These are phyloP conservation scores for Tylochromis polylepis DNA, from an alignment of 2,113 vertebrate species.

Conservation along the genomic window DNA sequence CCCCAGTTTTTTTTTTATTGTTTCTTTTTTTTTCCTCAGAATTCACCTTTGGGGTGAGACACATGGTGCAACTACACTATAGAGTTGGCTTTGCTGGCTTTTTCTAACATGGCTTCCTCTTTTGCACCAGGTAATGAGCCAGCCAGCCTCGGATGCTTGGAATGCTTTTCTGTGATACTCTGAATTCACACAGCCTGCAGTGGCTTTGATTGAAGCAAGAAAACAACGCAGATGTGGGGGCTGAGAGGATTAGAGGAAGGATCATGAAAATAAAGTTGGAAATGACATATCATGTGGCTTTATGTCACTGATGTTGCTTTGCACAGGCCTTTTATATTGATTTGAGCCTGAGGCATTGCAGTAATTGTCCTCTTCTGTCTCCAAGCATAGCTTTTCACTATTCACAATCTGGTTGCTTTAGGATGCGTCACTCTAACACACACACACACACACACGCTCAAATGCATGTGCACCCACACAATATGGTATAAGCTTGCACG, in stretches of 20 bases:
- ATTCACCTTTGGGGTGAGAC: slow-evolving; percentile 14
- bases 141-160: slow-evolving; percentile 1
- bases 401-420: slow-evolving; percentile 10
- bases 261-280: slow-evolving; percentile 38
- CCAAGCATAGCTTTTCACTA: slow-evolving; percentile 20
- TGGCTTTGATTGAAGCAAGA: slow-evolving; percentile 18
- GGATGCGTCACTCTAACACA: not conserved
- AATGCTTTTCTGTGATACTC: not conserved
- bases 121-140: slow-evolving; percentile 40
- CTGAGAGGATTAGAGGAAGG: slow-evolving; percentile 40
- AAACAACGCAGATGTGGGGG: slow-evolving; percentile 23
- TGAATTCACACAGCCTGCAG: not conserved
- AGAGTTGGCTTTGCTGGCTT: slow-evolving; percentile 26
- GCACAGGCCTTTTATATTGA: slow-evolving; percentile 28
- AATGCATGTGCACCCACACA: not conserved
- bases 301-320: slow-evolving; percentile 26
- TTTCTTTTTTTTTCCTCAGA: not conserved
- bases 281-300: slow-evolving; percentile 46
- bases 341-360: slow-evolving; percentile 33
- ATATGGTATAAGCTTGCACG: not conserved
- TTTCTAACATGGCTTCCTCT: slow-evolving; percentile 20
- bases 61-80: slow-evolving; percentile 5
- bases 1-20: not conserved
- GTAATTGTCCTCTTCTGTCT: slow-evolving; percentile 53
- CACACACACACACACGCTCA: not conserved